phyloP scores from a whole-genome alignment of 2,797 vertebrate genomes.

The Podargus strigoides region DNA sequence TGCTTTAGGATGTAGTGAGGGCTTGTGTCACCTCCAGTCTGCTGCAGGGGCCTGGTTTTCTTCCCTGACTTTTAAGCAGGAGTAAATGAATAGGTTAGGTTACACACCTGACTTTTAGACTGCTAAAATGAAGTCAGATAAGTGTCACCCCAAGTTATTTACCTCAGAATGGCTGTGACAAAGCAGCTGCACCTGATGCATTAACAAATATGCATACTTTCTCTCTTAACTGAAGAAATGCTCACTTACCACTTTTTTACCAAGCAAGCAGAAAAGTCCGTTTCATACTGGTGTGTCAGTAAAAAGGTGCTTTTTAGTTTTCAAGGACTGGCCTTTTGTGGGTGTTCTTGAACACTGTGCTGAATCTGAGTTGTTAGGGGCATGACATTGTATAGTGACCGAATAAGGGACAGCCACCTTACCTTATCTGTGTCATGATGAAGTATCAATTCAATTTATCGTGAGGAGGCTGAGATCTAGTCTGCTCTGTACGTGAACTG shows the following conservation, averaged over 20 bases:
- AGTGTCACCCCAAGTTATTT: conserved; percentile 12
- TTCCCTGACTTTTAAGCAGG: background rate
- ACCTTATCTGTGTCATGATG: background rate
- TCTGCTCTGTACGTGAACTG: background rate
- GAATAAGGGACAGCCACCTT: background rate
- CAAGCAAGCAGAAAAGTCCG: background rate
- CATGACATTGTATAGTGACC: background rate
- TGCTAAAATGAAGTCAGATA: background rate
- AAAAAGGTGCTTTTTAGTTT: background rate
- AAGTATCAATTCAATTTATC: background rate
- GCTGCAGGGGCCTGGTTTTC: background rate
- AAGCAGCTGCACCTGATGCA: background rate
- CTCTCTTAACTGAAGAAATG: background rate
- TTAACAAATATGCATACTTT: background rate
- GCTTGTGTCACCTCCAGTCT: background rate
- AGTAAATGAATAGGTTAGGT: background rate
- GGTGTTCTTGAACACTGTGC: background rate
- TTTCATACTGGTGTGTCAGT: background rate
- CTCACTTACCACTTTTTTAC: background rate
- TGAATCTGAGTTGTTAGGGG: background rate
- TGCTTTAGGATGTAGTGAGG: background rate
- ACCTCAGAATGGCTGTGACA: background rate
- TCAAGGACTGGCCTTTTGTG: background rate
- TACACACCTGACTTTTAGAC: background rate
- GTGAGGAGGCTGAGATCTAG: background rate